Base-by-base conservation (phyloP, 2,113 vertebrate genomes). In the Triplophysa rosa region DNA sequence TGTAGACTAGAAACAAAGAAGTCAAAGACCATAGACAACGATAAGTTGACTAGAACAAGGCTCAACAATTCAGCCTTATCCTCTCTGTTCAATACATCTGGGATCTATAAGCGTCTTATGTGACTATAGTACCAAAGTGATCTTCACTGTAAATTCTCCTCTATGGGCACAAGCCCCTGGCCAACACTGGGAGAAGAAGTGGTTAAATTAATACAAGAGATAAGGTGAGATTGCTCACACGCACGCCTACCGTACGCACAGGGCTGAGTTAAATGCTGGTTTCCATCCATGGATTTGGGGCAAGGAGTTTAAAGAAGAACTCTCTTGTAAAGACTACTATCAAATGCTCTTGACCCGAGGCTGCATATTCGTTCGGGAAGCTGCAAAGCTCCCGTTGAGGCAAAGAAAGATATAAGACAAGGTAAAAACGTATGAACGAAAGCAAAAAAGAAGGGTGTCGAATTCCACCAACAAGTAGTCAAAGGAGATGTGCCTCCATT, bases 171-270 rank as follows among this genome's bases (percentile, higher is more conserved):
- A 61, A 74, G 58, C 75, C 81, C 21, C 49, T 26, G 79, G 73
- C 77, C 68, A 26, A 21, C 26, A 26, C 61, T 74, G 69, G 24
- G 63, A 77, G 64, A 66, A 58, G 54, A 80, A 56, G 80, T 58
- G 52, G 54, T 54, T 49, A 72, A 80, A 74, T 82, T 84, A 82
- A 86, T 77, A 82, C 47, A 67, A 72, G 49, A 63, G 59, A 68
- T 8, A 33, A 74, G 79, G 71, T n/a, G 33, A 73, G 49, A 66
- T 58, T 74, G 58, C 67, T 54, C 45, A 69, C 14, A 40, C 56
- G 49, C 54, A 23, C 13, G 66, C 67, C 65, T 11, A 52, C 10
- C 52, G 11, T 16, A 71, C 10, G 52, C 1, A 26, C 56, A 56
- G 29, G 71, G 67, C 67, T 72, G 29, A 21, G 37, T 77, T 80